A percentile compares a stretch with the other conserved stretches of the same genome.
Evolutionary conservation across 2,888 invertebrate genomes (phyloP).

Genomic region (Hemaris fuciformis): DNA sequence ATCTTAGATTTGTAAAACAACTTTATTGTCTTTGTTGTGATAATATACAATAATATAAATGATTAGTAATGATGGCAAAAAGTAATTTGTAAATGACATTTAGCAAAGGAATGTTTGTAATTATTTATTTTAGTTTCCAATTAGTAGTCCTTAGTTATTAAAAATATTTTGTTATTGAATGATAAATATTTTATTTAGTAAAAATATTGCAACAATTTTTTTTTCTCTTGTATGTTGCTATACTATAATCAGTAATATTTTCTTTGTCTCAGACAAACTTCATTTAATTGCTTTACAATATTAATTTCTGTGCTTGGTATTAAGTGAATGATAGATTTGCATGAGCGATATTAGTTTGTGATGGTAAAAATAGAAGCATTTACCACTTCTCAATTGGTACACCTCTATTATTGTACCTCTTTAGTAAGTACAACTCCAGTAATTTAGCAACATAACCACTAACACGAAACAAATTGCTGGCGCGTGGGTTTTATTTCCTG

Average conservation of each 20-base stretch:
- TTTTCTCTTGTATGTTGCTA: too few species aligned
- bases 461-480: constrained; percentile 22
- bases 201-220: too few species aligned
- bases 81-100: neutral
- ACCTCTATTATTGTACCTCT: neutral
- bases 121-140: neutral
- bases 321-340: too few species aligned
- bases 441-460: constrained; percentile 11
- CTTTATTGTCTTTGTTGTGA: neutral
- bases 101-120: neutral
- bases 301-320: too few species aligned
- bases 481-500: constrained; percentile 30
- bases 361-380: too few species aligned
- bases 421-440: neutral
- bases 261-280: too few species aligned
- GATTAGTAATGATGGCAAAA: neutral
- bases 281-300: too few species aligned
- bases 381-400: too few species aligned
- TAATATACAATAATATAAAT: neutral
- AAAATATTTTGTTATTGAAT: neutral
- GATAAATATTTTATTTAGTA: too few species aligned
- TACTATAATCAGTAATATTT: too few species aligned
- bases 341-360: too few species aligned
- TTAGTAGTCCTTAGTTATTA: neutral
- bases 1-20: neutral